Conservation (phyloP, 2,113 vertebrate genomes). For the Protomyctophum bolini region DNA sequence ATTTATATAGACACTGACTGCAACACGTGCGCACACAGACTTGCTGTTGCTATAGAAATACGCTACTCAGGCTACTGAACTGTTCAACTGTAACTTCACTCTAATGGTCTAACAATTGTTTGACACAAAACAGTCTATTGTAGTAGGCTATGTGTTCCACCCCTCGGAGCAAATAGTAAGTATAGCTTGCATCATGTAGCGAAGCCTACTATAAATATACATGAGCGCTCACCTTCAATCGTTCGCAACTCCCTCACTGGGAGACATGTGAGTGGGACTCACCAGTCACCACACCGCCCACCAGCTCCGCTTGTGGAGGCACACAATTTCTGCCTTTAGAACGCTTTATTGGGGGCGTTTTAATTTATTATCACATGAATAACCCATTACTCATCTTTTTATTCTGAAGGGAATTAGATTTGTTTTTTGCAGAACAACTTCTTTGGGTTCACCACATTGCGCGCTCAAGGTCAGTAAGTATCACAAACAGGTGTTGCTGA, state of each 20-base stretch:
- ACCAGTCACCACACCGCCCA: not conserved
- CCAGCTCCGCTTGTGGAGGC: not conserved
- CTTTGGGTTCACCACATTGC: constrained; percentile 27
- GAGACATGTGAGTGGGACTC: not conserved
- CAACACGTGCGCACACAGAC: too few relatives aligned
- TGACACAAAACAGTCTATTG: too few relatives aligned
- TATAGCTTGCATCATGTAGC: too few relatives aligned
- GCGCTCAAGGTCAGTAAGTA: constrained; percentile 84
- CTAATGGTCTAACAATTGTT: too few relatives aligned
- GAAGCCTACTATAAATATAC: constrained; percentile 32
- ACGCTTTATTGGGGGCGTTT: too few relatives aligned
- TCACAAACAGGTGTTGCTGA: constrained; percentile 59
- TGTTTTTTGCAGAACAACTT: constrained; percentile 18
- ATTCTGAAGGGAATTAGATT: not conserved
- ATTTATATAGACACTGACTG: too few relatives aligned
- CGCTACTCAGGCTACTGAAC: too few relatives aligned
- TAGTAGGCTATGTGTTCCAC: too few relatives aligned
- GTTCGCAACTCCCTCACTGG: constrained; percentile 30
- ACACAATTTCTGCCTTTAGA: constrained; percentile 19
- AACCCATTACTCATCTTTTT: not conserved
- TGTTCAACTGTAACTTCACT: too few relatives aligned
- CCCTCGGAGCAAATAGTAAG: too few relatives aligned
- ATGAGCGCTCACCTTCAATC: constrained; percentile 51
- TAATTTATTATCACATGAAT: not conserved
- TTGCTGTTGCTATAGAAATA: too few relatives aligned